Evolutionary conservation across 2,797 vertebrate species (phyloP).

Genomic region (Hippoglossus hippoglossus): DNA sequence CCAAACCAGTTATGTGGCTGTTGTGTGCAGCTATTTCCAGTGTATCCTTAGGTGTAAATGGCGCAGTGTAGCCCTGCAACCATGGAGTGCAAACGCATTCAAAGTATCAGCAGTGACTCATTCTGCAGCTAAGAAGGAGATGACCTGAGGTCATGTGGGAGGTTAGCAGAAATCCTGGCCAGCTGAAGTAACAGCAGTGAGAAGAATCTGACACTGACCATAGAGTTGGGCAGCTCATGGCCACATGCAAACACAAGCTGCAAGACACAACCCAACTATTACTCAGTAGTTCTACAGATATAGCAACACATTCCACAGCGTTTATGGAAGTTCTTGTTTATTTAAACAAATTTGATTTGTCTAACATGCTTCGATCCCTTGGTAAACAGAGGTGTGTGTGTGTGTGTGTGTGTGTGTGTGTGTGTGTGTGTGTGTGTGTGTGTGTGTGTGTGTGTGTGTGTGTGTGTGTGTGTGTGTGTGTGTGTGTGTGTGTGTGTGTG

Average conservation of each 20-base stretch:
- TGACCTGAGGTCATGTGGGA: slow-evolving; percentile 26
- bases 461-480: too few species aligned
- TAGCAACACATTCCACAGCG: neutral
- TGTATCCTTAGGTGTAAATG: slow-evolving; percentile 26
- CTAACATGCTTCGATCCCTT: neutral
- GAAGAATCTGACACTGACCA: slow-evolving; percentile 51
- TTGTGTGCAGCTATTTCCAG: slow-evolving; percentile 40
- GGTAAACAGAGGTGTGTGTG: neutral
- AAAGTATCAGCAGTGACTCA: slow-evolving; percentile 41
- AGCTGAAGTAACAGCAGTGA: slow-evolving; percentile 29
- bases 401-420: too few species aligned
- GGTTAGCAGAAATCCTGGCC: slow-evolving; percentile 21
- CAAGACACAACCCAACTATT: neutral
- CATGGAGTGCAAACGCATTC: slow-evolving; percentile 17
- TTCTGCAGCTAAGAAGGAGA: slow-evolving; percentile 35
- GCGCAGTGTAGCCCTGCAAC: slow-evolving; percentile 16
- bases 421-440: too few species aligned
- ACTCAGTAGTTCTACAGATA: neutral
- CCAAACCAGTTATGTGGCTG: too few species aligned
- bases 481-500: too few species aligned
- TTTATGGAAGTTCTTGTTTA: neutral
- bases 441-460: too few species aligned
- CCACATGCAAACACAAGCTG: slow-evolving; percentile 13
- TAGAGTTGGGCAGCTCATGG: slow-evolving; percentile 8
- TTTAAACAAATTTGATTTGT: neutral